Base-by-base conservation (phyloP, 2,113 vertebrate genomes). In the Dryoscopus gambensis region DNA sequence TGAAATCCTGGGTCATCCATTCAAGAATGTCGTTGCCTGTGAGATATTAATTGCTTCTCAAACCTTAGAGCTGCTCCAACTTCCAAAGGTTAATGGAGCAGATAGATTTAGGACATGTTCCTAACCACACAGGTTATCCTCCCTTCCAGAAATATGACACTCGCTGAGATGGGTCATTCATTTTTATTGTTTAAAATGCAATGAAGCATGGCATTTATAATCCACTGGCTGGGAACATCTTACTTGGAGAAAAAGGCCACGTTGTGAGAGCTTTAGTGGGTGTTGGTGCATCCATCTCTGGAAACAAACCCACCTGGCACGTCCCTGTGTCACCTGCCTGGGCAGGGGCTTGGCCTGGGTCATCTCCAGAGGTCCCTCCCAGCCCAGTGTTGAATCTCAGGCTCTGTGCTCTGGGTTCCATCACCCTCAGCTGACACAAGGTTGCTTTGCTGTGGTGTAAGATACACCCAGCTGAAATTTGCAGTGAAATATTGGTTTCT, bases 61-160 rank as follows among this genome's bases (percentile, higher is more conserved):
- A 96, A 84, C 78, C 90, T 94, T 73, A 84, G 95, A 97, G 97
- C 88, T 97, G 89, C 84, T 94, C 95, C 97, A 97, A 56, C 94
- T 96, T 84, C 87, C 85, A 94, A 89, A 97, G 98, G 96, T 98
- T 98, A 99, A 98, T 98, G 98, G 97, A 98, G 98, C 98, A 96
- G 97, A 96, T 89, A 97, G 95, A 97, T 97, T 96, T 96, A 87
- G 91, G 96, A 91, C 94, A 59, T 93, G 93, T 94, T 95, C 86
- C 91, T 93, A 90, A 96, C 88, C 97, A 95, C 96, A 64, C 93
- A 94, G 96, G 97, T 86, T 98, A 97, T 97, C 97, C 97, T 92
- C 97, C 98, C 94, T 92, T 93, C 93, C 30, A 96, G 98, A 98
- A 99, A 98, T 96, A 95, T 71, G 98, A 98, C 98, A 97, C 98